Evolutionary conservation across 1,140 invertebrate genomes (phyloP), one percentile per base, ranked within the genome.

Genomic region (Drosophila truncata): DNA sequence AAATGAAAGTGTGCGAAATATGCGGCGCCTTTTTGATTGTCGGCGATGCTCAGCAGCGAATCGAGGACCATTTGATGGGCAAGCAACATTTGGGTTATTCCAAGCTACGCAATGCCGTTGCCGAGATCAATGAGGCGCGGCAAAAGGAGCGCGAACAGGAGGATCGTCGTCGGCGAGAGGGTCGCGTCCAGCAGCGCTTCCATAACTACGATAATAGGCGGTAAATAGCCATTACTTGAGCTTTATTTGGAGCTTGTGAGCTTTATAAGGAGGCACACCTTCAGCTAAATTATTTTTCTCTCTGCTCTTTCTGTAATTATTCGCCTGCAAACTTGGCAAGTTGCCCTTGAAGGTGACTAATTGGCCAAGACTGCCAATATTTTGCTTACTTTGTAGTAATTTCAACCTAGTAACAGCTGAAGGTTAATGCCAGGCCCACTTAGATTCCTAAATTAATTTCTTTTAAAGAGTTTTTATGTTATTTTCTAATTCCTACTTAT

Each of bases 1-100:
- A 98, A 92, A 99, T 99, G 99, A 98, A 99, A 94, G 98, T 99
- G 4, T 99, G 99, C 94, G 97, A 98, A 83, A 98, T 99, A 3
- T 99, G 99, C 94, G 99, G 99, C 6, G 98, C 99, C 10, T 99
- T 99, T 93, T 94, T 99, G 14, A 99, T 99, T 85, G 98, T 99
- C 23, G 98, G 96, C n/a, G 99, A 99, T 94, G 98, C 98, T 3
- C 98, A 99, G 91, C 98, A 99, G 90, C 95, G 99, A 77, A 98
- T 99, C 74, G 98, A 99, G 91, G 99, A 99, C 93, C 98, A 99
- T 94, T 94, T 99, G 37, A 98, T 98, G 95, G 99, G 99, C 5
- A 99, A 99, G 94, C 98, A 99, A 92, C 99, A 99, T 94, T 96
- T 99, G 70, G 98, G 98, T 10, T 96, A 95, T 74, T 95, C 95